Evolutionary conservation across 2,113 vertebrate species (phyloP), one percentile per base, ranked within the genome.

Genomic region (Cavia porcellus): DNA sequence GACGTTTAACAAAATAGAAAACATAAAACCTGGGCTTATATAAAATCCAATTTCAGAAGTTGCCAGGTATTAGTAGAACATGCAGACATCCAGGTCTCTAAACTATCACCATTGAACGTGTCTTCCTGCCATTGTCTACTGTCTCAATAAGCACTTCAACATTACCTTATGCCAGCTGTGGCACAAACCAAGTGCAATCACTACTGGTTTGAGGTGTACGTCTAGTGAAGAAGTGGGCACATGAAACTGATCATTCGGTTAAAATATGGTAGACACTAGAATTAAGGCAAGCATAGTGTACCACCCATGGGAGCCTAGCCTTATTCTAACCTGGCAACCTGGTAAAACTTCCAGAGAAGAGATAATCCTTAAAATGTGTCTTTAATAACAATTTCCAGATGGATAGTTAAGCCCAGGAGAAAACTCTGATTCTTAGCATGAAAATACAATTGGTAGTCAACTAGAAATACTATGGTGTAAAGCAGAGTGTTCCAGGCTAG

Each of bases 21-120:
- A 92, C 87, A 90, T 83, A 94, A 94, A 92, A 55, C 59, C 24
- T 11, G 15, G 7, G 45, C 61, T 88, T 94, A 86, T 50, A 57
- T 28, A 92, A 87, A 94, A 79, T 83, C 35, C 42, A 22, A 74
- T 75, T 91, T 55, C 7, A 89, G 55, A 95, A 61, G 72, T 70
- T 79, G 30, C 25, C 47, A 32, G 35, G 20, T 82, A 25, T 64
- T 93, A 50, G 79, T 42, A 17, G n/a, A 95, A 55, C 35, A 81
- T 24, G 61, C 74, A 75, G 70, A 50, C 10, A 62, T 61, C 12
- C 61, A 57, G 84, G 25, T 75, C 52, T 94, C 66, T 90, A 38
- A 90, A 81, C 81, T 47, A 38, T 95, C 35, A 11, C 84, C 82
- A 5, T 62, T 80, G 32, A 92, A 85, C 50, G 74, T 79, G 25